Evolutionary conservation across 64 coral and sea anemone species (phyloP), one percentile per base, ranked within the genome.

Genomic region (Actinia tenebrosa): DNA sequence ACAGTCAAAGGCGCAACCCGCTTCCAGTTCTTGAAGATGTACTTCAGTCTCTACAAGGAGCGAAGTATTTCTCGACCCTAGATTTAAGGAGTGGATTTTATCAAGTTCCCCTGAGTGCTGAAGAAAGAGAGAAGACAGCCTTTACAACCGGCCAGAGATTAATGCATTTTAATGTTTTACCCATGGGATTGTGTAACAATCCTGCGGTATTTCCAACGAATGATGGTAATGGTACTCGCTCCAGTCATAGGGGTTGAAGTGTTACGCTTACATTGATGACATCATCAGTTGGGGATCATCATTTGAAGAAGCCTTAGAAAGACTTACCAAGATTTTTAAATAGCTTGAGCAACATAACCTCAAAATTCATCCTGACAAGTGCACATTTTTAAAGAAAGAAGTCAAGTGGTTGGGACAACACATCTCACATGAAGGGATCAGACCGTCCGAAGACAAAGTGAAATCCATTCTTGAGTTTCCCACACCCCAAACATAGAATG

Each of bases 71-170:
- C 61, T 60, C 84, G 16, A 86, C 84, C 5, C 23, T 86, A 16
- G 84, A 86, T 60, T 16, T 25, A 43, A 86, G 58, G 15, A 61
- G 84, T 16, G 84, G 84, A 15, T 86, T 60, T 43, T 86, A 60
- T 23, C 84, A 86, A 43, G 61, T 86, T 6, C 84, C 55, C 47
- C 11, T 86, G 23, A 60, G 18, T 47, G 52, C 18, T 6, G 18
- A 16, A 11, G 55, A 86, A 16, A 60, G 26, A 27, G 84, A 86
- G 19, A 86, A 86, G 84, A 86, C 84, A 18, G 58, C 84, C 14
- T 86, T 86, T 25, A 86, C 84, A n/a, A 80, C 78, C 30, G 78
- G 78, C 30, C 78, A 80, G 30, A 16, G 78, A n/a, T 27, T 80
- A 45, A 80, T 80, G 78, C 78, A 80, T 15, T 80, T 80, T 80